Conservation (phyloP, 2,797 vertebrate genomes). For the Sarcoramphus papa region DNA sequence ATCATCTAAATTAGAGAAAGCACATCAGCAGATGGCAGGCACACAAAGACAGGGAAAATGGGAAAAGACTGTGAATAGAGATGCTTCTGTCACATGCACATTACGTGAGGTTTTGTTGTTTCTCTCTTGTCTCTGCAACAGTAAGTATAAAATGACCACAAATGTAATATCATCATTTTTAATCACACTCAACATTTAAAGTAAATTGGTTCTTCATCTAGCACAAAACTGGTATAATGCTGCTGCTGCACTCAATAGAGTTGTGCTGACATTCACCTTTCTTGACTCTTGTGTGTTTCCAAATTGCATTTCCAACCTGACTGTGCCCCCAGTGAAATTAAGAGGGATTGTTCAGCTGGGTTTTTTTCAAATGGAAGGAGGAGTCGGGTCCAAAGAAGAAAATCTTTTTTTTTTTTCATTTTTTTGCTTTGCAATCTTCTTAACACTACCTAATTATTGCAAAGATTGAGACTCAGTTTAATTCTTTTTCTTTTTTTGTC, state of each 20-base stretch:
- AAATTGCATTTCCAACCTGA: background rate
- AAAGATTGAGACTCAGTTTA: background rate
- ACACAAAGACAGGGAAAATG: background rate
- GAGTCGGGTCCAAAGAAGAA: background rate
- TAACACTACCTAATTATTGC: background rate
- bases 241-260: background rate
- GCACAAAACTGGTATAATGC: background rate
- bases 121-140: background rate
- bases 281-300: background rate
- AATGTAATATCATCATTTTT: background rate
- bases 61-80: background rate
- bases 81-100: background rate
- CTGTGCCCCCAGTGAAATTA: background rate
- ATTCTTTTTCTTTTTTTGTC: background rate
- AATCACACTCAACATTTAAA: background rate
- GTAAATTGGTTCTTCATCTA: background rate
- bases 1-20: background rate
- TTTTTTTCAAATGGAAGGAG: background rate
- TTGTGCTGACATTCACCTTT: background rate
- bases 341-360: background rate
- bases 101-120: background rate
- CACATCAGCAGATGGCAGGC: background rate
- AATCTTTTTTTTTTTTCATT: background rate
- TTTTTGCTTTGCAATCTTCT: background rate
- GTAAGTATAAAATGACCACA: background rate